Base-by-base conservation (phyloP, 2,797 vertebrate genomes). In the Zalophus californianus region DNA sequence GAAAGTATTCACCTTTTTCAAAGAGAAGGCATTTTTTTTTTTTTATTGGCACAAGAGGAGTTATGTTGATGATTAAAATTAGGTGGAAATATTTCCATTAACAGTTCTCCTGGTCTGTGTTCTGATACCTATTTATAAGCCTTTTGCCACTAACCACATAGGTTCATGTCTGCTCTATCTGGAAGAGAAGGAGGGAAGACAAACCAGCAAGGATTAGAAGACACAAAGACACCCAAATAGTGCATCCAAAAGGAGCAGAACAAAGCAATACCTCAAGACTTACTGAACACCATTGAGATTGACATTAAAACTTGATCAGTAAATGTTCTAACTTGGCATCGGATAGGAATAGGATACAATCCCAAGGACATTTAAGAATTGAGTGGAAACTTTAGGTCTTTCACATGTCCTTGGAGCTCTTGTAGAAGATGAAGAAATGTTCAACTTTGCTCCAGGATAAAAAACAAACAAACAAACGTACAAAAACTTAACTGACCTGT, bases 1-100 rank as follows among this genome's bases (percentile, higher is more conserved):
- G 50, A 93, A 95, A 91, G 12, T 14, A 91, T 50, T 93, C 88
- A 70, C 7, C 16, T 68, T 93, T 41, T 75, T 54, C 44, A 89
- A 52, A 25, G 52, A 32, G 23, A 94, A 91, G 25, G 29, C 11
- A 23, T 77, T 86, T 64, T 78, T 60, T 75, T n/a, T 35, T 35
- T 68, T 75, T 50, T 56, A 80, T 50, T 85, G 72, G 16, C 27
- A 64, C n/a, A 95, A 56, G 75, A 60, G 86, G 18, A 56, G 13
- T 35, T 62, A 73, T 32, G 5, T 15, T 56, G 60, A 66, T 87
- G 32, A 83, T 64, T 92, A 90, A 92, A 80, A 72, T 41, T 80
- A 64, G 86, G 23, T 90, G 16, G 38, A 92, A 90, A 52, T 95
- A 32, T 78, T 86, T 87, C 27, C n/a, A 44, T 68, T 54, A 78